phyloP scores from a whole-genome alignment of 1,140 invertebrate genomes.

The Glossosoma conforme region DNA sequence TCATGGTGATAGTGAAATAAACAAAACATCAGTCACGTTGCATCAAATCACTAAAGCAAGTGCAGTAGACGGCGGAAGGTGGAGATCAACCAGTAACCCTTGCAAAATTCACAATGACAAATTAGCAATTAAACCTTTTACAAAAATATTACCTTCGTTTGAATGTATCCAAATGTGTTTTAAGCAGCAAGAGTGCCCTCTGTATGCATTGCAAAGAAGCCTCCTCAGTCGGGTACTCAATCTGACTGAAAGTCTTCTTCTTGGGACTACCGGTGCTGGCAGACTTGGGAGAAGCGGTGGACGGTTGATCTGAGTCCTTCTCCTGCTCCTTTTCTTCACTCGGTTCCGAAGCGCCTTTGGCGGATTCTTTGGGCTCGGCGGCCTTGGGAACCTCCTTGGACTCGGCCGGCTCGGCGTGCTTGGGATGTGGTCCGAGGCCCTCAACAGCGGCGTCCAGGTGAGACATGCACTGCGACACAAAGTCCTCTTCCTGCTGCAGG shows the following conservation, averaged over 20 bases:
- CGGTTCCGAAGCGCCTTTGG: slow-evolving; percentile 33
- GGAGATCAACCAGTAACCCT: no score
- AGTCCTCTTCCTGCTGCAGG: slow-evolving; percentile 85
- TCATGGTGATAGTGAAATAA: no score
- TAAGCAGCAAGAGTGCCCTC: slow-evolving; percentile 76
- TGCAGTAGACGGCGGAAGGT: no score
- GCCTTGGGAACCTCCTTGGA: slow-evolving; percentile 14
- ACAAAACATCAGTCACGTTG: no score
- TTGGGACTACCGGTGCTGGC: slow-evolving; percentile 1
- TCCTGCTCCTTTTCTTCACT: slow-evolving; percentile 38
- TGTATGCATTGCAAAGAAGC: slow-evolving; percentile 83
- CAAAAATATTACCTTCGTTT: slow-evolving; percentile 73
- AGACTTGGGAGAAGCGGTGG: background rate
- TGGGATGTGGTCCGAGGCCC: slow-evolving; percentile 55
- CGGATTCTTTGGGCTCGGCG: slow-evolving; percentile 23
- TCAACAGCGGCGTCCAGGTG: slow-evolving; percentile 76
- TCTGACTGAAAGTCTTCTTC: slow-evolving; percentile 7
- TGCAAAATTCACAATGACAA: no score
- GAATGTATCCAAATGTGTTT: slow-evolving; percentile 91
- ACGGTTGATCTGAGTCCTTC: slow-evolving; percentile 40
- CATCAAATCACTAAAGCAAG: no score
- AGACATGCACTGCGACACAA: slow-evolving; percentile 87
- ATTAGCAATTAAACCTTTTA: no score
- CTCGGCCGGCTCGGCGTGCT: slow-evolving; percentile 33
- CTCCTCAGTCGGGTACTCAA: slow-evolving; percentile 58